These are phyloP conservation scores for Oligia fasciuncula DNA, from an alignment of 2,888 invertebrate genomes.

Conservation along the genomic window DNA sequence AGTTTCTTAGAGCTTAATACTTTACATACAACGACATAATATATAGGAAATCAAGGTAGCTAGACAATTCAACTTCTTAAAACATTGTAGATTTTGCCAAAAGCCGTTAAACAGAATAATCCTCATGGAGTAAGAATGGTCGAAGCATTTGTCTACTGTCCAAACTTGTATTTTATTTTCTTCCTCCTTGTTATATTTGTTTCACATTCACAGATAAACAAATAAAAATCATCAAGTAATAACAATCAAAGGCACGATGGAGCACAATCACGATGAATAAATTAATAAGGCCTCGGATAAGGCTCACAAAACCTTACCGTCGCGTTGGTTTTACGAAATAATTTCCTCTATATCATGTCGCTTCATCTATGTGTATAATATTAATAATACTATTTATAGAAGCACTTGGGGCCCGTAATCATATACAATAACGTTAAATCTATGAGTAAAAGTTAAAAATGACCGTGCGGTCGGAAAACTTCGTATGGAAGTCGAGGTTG, in stretches of 20 bases:
- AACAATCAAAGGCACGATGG: neutral
- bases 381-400: conserved; percentile 68
- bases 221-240: neutral
- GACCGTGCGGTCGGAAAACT: conserved; percentile 79
- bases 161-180: neutral
- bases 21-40: conserved; percentile 49
- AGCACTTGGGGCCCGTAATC: conserved; percentile 74
- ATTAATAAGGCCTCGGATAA: neutral
- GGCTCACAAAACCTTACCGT: neutral
- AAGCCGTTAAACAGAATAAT: neutral
- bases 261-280: neutral
- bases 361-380: conserved; percentile 53
- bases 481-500: conserved; percentile 73
- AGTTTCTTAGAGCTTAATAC: conserved; percentile 54
- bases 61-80: neutral
- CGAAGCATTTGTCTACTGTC: neutral
- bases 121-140: neutral
- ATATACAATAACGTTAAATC: conserved; percentile 65
- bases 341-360: conserved; percentile 44
- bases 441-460: conserved; percentile 71
- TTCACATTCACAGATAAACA: neutral
- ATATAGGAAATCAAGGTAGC: conserved; percentile 22
- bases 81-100: neutral
- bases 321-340: neutral
- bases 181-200: neutral